phyloP scores from a whole-genome alignment of 2,113 vertebrate species.

The Pollimyrus isidori region DNA sequence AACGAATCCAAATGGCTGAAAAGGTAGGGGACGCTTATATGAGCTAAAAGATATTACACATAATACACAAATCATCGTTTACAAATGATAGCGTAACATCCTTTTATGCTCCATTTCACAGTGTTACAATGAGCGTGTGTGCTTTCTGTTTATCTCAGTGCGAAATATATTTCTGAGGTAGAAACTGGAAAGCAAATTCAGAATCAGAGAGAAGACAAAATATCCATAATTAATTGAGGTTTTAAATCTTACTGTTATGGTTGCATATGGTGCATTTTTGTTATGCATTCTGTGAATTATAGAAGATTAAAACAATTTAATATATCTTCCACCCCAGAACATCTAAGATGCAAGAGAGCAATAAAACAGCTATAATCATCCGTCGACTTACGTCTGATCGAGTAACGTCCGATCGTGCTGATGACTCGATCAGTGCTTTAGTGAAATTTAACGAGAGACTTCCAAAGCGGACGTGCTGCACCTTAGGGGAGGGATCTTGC shows the following conservation, averaged over 20 bases:
- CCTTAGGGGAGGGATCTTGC: neutral
- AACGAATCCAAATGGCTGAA: constrained; percentile 42
- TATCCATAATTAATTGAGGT: neutral
- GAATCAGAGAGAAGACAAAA: neutral
- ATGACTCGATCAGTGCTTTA: neutral
- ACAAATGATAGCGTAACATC: neutral
- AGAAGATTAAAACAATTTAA: neutral
- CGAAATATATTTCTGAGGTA: neutral
- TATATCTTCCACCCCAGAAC: neutral
- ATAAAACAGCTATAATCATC: neutral
- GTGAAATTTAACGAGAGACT: neutral
- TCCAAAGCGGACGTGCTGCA: neutral
- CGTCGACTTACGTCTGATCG: neutral
- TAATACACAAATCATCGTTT: neutral
- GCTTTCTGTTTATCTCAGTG: neutral
- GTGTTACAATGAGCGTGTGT: neutral
- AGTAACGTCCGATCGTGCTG: neutral
- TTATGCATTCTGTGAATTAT: neutral
- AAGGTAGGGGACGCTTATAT: constrained; percentile 40
- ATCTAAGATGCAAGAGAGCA: neutral
- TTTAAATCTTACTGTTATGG: neutral
- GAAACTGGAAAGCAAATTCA: neutral
- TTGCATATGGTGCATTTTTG: neutral
- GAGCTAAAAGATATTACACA: neutral
- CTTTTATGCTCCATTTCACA: neutral